Evolutionary conservation across 2,888 invertebrate genomes (phyloP).

Genomic region (Altica lythri): DNA sequence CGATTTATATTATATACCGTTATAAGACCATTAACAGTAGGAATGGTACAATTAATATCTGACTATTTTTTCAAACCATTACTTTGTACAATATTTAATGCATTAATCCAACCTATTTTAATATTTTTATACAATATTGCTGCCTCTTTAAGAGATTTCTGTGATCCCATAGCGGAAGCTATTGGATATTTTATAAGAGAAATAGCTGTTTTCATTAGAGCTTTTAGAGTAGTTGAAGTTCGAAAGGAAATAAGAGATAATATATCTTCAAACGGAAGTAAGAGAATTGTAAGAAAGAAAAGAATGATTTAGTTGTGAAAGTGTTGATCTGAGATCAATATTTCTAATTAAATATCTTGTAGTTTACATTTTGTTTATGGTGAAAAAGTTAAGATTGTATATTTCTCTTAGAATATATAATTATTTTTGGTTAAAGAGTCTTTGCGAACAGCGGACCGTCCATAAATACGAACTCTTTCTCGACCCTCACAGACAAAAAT

Average conservation of each 20-base stretch:
- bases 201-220: constrained; percentile 55
- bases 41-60: constrained; percentile 65
- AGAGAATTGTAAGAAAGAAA: too few relatives aligned
- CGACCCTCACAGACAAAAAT: too few relatives aligned
- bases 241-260: constrained; percentile 38
- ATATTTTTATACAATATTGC: constrained; percentile 67
- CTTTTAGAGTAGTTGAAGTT: constrained; percentile 60
- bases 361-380: too few relatives aligned
- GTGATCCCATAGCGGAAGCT: constrained; percentile 65
- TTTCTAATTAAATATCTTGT: too few relatives aligned
- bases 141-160: constrained; percentile 66
- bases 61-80: constrained; percentile 73
- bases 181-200: constrained; percentile 61
- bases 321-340: too few relatives aligned
- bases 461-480: too few relatives aligned
- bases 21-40: constrained; percentile 64
- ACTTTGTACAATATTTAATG: constrained; percentile 67
- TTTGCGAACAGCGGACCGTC: too few relatives aligned
- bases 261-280: not conserved
- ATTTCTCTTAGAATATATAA: too few relatives aligned
- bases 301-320: too few relatives aligned
- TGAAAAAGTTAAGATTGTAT: too few relatives aligned
- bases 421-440: too few relatives aligned
- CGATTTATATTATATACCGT: constrained; percentile 64
- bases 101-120: constrained; percentile 69